Evolutionary conservation across 2,888 invertebrate genomes (phyloP), one percentile per base, ranked within the genome.

Genomic region (Philereme vetulata): DNA sequence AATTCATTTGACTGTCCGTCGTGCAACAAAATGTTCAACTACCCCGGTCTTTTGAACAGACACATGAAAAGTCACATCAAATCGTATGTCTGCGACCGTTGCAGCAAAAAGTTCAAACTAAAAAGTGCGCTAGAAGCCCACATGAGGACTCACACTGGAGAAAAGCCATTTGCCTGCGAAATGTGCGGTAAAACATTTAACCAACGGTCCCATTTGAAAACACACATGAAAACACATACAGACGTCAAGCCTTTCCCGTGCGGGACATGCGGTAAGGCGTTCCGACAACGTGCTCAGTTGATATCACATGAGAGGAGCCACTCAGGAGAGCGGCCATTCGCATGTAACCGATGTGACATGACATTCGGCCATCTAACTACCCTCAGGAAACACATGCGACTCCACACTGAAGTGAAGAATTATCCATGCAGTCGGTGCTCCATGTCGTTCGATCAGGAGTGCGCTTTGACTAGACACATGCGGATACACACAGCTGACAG

Each of bases 121-220:
- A 49, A 55, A 49, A 48, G 48, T n/a, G 48, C 48, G 0, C 44
- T 56, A 8, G 51, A 51, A 34, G 50, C 44, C 5, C 56, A 57
- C 35, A 34, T 57, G 46, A 11, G 51, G 35, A 46, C 51, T 5
- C 56, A 57, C 47, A 46, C 51, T 2, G 56, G 51, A 0, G 56
- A 56, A 42, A 56, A 56, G n/a, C 56, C 56, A 1, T 56, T 45
- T 9, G 3, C 56, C 5, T 57, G 56, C 11, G 45, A 51, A 8
- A 9, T 35, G 4, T 51, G 56, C n/a, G 56, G 45, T 0, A 57
- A 51, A 42, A 35, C 50, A 7, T 57, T 57, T 32, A 51, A 42
- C n/a, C 46, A 50, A 8, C 32, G 36, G 1, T 45, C 50, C 5
- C 50, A 51, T 11, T 38, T 56, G 8, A 50, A 34, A 51, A 44